These are phyloP conservation scores for Callithrix jacchus DNA, from an alignment of 2,113 vertebrate genomes.

Conservation along the genomic window DNA sequence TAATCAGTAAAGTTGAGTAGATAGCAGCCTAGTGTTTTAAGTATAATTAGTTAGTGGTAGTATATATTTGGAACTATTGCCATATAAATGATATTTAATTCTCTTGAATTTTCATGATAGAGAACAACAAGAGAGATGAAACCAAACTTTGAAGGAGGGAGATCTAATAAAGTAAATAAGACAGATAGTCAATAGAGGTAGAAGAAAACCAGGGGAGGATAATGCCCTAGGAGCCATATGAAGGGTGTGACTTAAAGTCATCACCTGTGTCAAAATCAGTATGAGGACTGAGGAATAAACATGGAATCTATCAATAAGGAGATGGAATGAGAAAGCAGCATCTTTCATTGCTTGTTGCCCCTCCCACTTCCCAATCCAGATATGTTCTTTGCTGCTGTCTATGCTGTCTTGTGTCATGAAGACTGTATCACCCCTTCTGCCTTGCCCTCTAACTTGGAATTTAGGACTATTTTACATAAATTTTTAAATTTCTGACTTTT, in stretches of 20 bases:
- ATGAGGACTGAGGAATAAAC: neutral
- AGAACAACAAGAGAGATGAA: neutral
- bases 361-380: rapidly evolving
- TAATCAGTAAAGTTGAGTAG: neutral
- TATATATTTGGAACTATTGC: rapidly evolving
- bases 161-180: too few relatives aligned
- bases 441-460: neutral
- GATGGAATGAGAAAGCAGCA: neutral
- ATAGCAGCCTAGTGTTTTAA: neutral
- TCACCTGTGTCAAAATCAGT: neutral
- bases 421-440: neutral
- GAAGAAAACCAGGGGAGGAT: neutral
- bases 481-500: neutral
- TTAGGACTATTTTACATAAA: neutral
- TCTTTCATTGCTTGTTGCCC: too few relatives aligned
- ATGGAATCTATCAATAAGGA: neutral
- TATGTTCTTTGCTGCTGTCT: neutral
- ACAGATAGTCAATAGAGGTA: neutral
- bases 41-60: neutral
- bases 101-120: rapidly evolving
- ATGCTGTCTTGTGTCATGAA: neutral
- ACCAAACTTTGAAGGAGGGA: neutral
- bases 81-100: neutral
- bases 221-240: neutral
- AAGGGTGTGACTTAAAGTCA: neutral